Conservation (phyloP, 2,113 vertebrate genomes). For the Pedionomus torquatus region DNA sequence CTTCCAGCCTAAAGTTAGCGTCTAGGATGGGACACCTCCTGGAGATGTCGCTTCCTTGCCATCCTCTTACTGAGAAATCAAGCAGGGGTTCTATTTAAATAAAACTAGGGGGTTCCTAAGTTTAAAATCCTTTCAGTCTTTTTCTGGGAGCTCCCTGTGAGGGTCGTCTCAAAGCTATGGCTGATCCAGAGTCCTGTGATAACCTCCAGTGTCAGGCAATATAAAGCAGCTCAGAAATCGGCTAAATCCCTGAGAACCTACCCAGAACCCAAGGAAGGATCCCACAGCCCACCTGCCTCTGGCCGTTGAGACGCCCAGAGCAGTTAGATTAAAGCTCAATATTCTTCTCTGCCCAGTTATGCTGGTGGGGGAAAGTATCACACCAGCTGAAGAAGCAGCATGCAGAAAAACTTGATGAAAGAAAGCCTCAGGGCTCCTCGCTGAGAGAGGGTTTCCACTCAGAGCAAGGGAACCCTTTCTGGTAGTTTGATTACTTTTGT, state of each 20-base stretch:
- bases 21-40: neutral
- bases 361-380: neutral
- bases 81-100: neutral
- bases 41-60: fast-evolving
- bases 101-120: neutral
- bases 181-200: neutral
- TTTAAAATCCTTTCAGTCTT: neutral
- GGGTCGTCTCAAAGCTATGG: fast-evolving
- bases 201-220: neutral
- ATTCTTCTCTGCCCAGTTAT: neutral
- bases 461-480: neutral
- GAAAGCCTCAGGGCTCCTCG: neutral
- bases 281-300: neutral
- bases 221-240: neutral
- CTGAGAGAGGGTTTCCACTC: neutral
- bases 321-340: neutral
- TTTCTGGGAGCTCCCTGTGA: neutral
- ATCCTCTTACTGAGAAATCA: neutral
- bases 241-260: neutral
- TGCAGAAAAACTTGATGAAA: neutral
- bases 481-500: constrained; percentile 2
- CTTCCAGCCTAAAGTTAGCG: neutral
- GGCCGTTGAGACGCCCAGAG: neutral
- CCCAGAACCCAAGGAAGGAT: neutral
- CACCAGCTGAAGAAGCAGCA: neutral